phyloP scores from a whole-genome alignment of 2,888 invertebrate genomes.

The Ectropis crepuscularia region DNA sequence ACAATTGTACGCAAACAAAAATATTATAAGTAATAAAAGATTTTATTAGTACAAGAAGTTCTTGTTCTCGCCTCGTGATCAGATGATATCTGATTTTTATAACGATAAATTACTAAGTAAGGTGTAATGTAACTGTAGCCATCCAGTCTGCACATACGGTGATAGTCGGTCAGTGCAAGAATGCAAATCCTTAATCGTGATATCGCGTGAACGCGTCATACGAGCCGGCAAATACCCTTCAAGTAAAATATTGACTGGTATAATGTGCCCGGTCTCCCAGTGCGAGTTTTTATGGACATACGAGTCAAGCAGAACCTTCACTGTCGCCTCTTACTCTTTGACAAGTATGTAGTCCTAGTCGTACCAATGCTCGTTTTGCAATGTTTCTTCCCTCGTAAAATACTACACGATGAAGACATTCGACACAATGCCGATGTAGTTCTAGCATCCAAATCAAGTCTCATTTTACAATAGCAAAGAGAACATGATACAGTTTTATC shows the following conservation, averaged over 20 bases:
- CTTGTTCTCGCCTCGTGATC: no score
- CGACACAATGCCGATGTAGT: background rate
- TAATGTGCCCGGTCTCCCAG: slow-evolving; percentile 27
- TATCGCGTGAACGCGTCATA: slow-evolving; percentile 41
- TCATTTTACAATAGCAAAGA: background rate
- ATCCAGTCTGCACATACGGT: slow-evolving; percentile 17
- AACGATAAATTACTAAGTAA: background rate
- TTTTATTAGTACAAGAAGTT: no score
- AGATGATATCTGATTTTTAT: background rate
- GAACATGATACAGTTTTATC: slow-evolving; percentile 13
- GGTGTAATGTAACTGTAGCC: slow-evolving; percentile 1
- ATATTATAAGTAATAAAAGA: no score
- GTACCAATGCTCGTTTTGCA: background rate
- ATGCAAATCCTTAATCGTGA: slow-evolving; percentile 36
- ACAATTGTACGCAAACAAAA: no score
- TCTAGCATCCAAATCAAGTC: background rate
- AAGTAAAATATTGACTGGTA: slow-evolving; percentile 34
- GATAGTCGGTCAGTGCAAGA: slow-evolving; percentile 32
- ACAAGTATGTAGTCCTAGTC: background rate
- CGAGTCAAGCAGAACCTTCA: background rate
- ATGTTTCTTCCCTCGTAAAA: background rate
- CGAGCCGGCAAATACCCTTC: slow-evolving; percentile 24
- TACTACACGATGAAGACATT: background rate
- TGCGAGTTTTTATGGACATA: background rate
- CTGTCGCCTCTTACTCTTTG: background rate